Conservation (phyloP, 2,888 invertebrate genomes). For the Andrena praecox region DNA sequence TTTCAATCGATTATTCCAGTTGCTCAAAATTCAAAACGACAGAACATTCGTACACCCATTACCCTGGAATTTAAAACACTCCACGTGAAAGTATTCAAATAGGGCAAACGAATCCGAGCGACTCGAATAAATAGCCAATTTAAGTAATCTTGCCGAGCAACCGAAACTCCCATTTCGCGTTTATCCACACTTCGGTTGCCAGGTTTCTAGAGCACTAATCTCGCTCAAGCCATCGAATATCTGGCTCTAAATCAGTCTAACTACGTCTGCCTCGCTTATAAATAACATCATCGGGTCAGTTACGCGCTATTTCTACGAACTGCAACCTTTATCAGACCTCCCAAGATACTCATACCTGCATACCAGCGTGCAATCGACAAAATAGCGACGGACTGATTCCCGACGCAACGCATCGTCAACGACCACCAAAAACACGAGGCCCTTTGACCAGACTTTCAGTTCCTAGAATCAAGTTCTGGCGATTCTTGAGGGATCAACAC, state of each 20-base stretch:
- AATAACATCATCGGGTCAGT: constrained; percentile 1
- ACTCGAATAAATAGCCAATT: neutral
- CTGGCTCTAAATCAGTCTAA: neutral
- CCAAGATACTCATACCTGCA: constrained; percentile 1
- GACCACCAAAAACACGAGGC: neutral
- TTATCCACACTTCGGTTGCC: constrained; percentile 4
- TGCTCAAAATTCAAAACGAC: neutral
- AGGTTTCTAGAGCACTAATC: constrained; percentile 9
- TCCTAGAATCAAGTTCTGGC: neutral
- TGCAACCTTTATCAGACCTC: neutral
- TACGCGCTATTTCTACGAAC: neutral
- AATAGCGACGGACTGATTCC: neutral
- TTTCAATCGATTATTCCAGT: neutral
- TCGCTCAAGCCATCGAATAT: neutral
- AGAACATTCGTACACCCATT: neutral
- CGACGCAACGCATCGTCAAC: neutral
- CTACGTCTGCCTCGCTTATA: constrained; percentile 1
- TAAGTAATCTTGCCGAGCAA: neutral
- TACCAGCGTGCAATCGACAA: constrained; percentile 11
- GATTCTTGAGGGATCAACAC: neutral
- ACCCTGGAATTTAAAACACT: neutral
- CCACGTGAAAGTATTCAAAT: neutral
- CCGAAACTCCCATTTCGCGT: constrained; percentile 1
- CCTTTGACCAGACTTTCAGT: constrained; percentile 14
- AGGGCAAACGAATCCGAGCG: neutral